phyloP scores from a whole-genome alignment of 1,140 invertebrate species.

The Ephestia elutella region DNA sequence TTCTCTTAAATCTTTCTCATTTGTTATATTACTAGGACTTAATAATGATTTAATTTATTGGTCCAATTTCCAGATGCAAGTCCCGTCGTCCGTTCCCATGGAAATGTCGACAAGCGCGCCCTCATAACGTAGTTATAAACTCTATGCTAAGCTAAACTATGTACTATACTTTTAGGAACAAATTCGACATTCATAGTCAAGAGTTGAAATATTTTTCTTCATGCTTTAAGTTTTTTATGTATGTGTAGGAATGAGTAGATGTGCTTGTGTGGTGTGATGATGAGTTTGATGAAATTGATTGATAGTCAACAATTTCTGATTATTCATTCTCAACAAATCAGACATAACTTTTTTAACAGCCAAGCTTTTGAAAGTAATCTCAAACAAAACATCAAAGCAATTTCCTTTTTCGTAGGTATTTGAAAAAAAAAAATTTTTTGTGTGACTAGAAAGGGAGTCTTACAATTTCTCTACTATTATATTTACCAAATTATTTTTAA shows the following conservation, averaged over 20 bases:
- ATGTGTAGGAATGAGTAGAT: constrained; percentile 26
- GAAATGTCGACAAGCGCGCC: constrained; percentile 52
- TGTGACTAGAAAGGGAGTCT: no score
- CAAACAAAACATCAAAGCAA: no score
- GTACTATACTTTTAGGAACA: constrained; percentile 60
- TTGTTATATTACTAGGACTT: no score
- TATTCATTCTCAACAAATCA: neutral
- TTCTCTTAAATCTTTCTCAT: no score
- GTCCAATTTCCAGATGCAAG: constrained; percentile 44
- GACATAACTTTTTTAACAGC: neutral
- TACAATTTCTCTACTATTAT: no score
- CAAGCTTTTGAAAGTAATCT: no score
- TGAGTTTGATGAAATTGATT: neutral
- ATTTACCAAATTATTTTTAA: no score
- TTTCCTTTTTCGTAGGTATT: no score
- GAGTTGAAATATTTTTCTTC: constrained; percentile 51
- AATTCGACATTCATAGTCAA: constrained; percentile 62
- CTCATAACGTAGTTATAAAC: constrained; percentile 56
- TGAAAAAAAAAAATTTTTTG: no score
- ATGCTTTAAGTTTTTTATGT: constrained; percentile 66
- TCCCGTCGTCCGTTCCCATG: constrained; percentile 38
- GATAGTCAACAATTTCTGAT: neutral
- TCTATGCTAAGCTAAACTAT: constrained; percentile 50
- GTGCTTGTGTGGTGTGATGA: neutral
- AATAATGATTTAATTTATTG: constrained; percentile 10